Evolutionary conservation across 2,113 vertebrate genomes (phyloP).

Genomic region (Dermatemys mawii): DNA sequence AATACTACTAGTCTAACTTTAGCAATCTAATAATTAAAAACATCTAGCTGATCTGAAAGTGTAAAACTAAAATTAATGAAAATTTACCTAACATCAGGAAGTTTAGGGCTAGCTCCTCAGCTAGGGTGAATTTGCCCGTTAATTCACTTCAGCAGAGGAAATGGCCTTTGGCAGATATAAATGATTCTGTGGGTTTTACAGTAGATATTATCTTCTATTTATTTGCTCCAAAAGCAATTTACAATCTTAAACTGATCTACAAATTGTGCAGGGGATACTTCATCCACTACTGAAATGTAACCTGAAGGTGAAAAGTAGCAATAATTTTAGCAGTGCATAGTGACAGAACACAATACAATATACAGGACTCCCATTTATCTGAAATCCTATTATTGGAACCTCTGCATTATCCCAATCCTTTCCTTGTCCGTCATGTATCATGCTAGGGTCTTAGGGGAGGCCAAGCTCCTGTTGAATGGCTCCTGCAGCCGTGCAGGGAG

Average conservation of each 20-base stretch:
- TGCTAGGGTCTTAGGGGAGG: neutral
- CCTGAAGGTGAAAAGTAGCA: rapidly evolving
- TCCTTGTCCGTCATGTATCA: neutral
- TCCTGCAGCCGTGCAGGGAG: too few species aligned
- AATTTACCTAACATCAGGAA: neutral
- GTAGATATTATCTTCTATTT: rapidly evolving
- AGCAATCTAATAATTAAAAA: neutral
- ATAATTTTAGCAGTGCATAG: neutral
- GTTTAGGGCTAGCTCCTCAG: neutral
- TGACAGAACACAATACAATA: neutral
- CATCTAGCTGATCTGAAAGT: neutral
- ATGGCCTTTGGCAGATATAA: neutral
- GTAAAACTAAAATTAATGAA: neutral
- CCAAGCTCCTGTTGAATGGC: too few species aligned
- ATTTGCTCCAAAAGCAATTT: neutral
- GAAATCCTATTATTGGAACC: neutral
- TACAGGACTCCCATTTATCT: neutral
- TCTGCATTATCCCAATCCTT: neutral
- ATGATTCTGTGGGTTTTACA: neutral
- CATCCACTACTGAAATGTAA: neutral
- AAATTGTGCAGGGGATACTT: neutral
- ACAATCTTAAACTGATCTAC: neutral
- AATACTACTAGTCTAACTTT: neutral
- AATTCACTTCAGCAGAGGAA: neutral
- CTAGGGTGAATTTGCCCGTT: neutral